These are phyloP conservation scores for Muschampia plurimacula DNA, from an alignment of 2,888 invertebrate species.

Conservation along the genomic window DNA sequence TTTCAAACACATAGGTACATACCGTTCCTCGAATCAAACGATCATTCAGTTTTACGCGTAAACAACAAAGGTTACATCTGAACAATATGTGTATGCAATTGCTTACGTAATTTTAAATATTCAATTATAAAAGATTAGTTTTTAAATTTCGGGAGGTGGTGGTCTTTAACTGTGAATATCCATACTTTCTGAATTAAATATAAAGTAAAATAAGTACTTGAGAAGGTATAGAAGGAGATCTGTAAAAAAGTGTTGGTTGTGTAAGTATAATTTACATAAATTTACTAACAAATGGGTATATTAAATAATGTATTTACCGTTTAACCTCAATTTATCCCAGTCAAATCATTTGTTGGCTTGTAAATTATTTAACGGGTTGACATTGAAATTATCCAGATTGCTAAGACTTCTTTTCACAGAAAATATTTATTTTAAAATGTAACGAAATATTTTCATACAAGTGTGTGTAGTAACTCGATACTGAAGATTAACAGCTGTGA, in stretches of 20 bases:
- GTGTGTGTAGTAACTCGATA: no score
- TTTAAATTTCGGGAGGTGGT: background rate
- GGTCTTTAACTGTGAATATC: background rate
- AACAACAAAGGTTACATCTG: slow-evolving; percentile 12
- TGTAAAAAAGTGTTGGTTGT: no score
- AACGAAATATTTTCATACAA: no score
- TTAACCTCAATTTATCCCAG: background rate
- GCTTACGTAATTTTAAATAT: slow-evolving; percentile 9
- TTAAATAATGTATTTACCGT: background rate
- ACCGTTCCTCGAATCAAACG: slow-evolving; percentile 2
- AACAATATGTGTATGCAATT: slow-evolving; percentile 9
- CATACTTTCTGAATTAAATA: no score
- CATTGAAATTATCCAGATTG: background rate
- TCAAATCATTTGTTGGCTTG: background rate
- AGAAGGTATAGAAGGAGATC: no score
- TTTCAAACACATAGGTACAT: background rate
- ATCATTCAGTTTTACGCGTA: background rate
- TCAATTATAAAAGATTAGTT: background rate
- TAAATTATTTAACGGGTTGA: background rate
- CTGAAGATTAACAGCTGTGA: no score
- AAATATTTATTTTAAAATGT: no score
- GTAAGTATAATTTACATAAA: no score
- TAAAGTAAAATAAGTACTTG: no score
- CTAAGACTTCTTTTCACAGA: no score
- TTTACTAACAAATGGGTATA: no score